phyloP scores from a whole-genome alignment of 2,113 vertebrate species.

The Cyrtonyx montezumae region DNA sequence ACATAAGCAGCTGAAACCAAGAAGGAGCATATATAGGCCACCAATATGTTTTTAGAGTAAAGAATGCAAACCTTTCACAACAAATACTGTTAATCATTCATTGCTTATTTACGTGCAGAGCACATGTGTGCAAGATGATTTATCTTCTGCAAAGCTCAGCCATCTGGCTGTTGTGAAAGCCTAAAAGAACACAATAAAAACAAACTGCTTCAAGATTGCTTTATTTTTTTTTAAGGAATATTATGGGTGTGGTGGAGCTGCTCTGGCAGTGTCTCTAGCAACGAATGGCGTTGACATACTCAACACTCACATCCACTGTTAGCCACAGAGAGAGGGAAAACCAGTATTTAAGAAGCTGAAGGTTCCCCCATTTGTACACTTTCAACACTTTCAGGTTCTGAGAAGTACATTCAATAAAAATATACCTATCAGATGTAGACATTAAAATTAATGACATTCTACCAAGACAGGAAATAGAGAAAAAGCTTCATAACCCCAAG shows the following conservation, averaged over 20 bases:
- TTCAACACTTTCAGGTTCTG: not conserved
- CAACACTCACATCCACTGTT: not conserved
- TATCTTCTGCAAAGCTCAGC: not conserved
- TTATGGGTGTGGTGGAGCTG: slow-evolving; percentile 17
- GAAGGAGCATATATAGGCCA: not conserved
- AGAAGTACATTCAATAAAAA: not conserved
- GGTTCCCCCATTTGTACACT: not conserved
- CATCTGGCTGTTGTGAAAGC: slow-evolving; percentile 39
- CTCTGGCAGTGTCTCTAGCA: not conserved
- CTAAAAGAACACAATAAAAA: not conserved
- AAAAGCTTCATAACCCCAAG: not conserved
- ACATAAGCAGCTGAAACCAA: not conserved
- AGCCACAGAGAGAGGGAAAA: not conserved
- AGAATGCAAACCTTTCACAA: not conserved
- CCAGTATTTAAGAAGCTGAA: not conserved
- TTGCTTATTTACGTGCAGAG: not conserved
- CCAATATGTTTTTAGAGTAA: not conserved
- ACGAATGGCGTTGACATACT: not conserved
- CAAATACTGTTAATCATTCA: not conserved
- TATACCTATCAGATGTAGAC: not conserved
- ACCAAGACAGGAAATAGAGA: accelerated
- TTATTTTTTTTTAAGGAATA: not conserved
- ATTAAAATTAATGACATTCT: not conserved
- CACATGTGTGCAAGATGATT: not conserved
- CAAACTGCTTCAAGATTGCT: not conserved